These are phyloP conservation scores for Isoperla grammatica DNA, from an alignment of 2,888 invertebrate genomes.

Conservation along the genomic window DNA sequence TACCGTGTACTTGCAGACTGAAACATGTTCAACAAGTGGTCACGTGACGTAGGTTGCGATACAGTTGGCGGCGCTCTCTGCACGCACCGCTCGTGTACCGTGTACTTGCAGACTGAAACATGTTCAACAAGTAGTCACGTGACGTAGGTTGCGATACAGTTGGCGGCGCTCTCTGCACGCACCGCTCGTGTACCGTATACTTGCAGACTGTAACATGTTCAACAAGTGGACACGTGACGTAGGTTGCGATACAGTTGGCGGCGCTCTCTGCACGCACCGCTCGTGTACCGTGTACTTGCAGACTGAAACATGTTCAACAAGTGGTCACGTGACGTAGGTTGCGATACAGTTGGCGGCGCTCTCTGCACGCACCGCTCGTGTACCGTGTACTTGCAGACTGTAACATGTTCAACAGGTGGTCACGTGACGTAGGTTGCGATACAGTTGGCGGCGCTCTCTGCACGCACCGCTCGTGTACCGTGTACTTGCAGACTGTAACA, in stretches of 20 bases:
- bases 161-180: slow-evolving; percentile 94
- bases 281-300: slow-evolving; percentile 99
- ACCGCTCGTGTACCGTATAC: slow-evolving; percentile 97
- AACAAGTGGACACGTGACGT: slow-evolving; percentile 87
- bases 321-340: slow-evolving; percentile 95
- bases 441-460: slow-evolving; percentile 93
- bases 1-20: slow-evolving; percentile 98
- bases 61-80: slow-evolving; percentile 93
- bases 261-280: slow-evolving; percentile 93
- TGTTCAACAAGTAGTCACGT: slow-evolving; percentile 81
- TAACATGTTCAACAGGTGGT: too few relatives aligned
- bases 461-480: slow-evolving; percentile 97
- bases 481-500: slow-evolving; percentile 99
- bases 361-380: slow-evolving; percentile 97
- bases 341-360: slow-evolving; percentile 95
- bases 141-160: slow-evolving; percentile 93
- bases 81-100: slow-evolving; percentile 97
- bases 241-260: slow-evolving; percentile 95
- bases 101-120: slow-evolving; percentile 92
- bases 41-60: slow-evolving; percentile 96
- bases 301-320: slow-evolving; percentile 76
- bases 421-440: slow-evolving; percentile 95
- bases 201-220: slow-evolving; percentile 83
- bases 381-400: slow-evolving; percentile 97
- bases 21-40: not conserved